These are phyloP conservation scores for Pandion haliaetus DNA, from an alignment of 2,113 vertebrate species.

Conservation along the genomic window DNA sequence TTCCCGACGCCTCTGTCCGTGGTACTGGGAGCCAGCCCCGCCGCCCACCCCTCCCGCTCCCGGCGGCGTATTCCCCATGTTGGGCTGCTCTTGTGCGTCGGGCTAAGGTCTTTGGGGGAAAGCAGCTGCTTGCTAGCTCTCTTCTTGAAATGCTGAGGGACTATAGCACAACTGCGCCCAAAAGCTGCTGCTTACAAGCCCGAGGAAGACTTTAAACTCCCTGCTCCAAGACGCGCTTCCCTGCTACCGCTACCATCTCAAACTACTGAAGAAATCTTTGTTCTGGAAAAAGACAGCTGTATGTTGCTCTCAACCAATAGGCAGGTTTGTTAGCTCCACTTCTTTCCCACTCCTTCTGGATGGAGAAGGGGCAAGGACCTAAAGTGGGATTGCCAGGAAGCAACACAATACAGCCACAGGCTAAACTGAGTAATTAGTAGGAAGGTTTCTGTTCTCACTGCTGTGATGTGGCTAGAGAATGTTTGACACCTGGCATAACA, in stretches of 20 bases:
- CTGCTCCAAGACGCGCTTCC: background rate
- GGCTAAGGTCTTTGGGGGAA: background rate
- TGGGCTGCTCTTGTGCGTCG: background rate
- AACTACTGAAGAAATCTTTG: background rate
- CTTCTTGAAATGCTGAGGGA: background rate
- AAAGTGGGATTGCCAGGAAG: background rate
- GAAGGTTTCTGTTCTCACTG: background rate
- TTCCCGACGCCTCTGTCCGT: slow-evolving; percentile 45
- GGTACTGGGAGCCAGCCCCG: slow-evolving; percentile 19
- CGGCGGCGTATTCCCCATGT: background rate
- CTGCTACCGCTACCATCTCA: background rate
- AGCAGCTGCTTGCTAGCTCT: background rate
- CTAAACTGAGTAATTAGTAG: background rate
- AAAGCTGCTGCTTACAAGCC: background rate
- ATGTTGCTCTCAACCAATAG: background rate
- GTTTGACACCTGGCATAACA: background rate
- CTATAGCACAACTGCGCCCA: too few species aligned
- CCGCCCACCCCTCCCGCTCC: background rate
- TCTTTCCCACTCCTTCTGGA: background rate
- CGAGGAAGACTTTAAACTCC: background rate
- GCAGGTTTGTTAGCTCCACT: background rate
- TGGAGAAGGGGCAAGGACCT: background rate
- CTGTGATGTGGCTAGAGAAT: background rate
- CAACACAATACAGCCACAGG: background rate
- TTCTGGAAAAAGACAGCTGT: background rate